Evolutionary conservation across 2,797 vertebrate genomes (phyloP), one percentile per base, ranked within the genome.

Genomic region (Chelmon rostratus): DNA sequence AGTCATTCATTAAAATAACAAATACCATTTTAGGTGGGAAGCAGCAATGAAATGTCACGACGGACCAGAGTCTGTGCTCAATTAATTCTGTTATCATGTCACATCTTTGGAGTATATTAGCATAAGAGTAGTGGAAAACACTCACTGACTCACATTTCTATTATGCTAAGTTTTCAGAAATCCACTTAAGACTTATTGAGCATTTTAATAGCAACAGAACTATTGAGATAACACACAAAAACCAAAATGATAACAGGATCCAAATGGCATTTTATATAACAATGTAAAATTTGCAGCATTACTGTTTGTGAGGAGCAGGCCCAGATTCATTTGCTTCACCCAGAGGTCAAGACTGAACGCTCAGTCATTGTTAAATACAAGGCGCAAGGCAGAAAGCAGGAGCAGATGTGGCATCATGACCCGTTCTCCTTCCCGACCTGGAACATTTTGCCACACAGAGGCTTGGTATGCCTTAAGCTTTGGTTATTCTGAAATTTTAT

Each of bases 51-150:
- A 46, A 68, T 54, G 57, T 62, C 65, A 76, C 16, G 11, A 25
- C 8, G 35, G 46, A 33, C 25, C 73, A 19, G 46, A 68, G 37
- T 12, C 15, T 49, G 53, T 19, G 67, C 73, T 63, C 10, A 25
- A 62, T 72, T 68, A 56, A 37, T 58, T 58, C 61, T 50, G n/a
- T 58, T 66, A 72, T 53, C 56, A 23, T 57, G 68, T 79, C 73
- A 23, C 67, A 68, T 75, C 33, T 65, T 23, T 47, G 1, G 13
- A 59, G 25, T 3, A 9, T 5, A 66, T 75, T 68, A 63, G 56
- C 49, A 21, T 62, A 66, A 70, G n/a, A 63, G 23, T 0, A 12
- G 62, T 18, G 49, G 28, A 59, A n/a, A 21, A 64, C 33, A 49
- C 33, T 68, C 23, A 8, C 23, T n/a, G 47, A 35, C 7, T 53